These are phyloP conservation scores for Hemicrepidius hirtus DNA, from an alignment of 2,888 invertebrate species.

Conservation along the genomic window DNA sequence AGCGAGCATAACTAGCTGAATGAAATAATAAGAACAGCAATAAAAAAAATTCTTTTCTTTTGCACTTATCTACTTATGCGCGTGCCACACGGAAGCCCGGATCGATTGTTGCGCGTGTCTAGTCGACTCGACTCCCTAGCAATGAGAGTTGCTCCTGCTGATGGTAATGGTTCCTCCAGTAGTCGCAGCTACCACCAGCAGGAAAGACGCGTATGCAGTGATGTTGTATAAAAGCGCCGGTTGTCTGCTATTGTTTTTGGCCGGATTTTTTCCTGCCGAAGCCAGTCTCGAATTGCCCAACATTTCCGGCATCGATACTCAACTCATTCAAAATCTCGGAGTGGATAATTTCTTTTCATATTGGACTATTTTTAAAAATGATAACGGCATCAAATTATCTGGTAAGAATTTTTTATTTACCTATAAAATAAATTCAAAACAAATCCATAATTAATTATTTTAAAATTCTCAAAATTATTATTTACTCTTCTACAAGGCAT, in stretches of 20 bases:
- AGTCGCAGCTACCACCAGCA: constrained; percentile 51
- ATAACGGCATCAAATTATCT: constrained; percentile 71
- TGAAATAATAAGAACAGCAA: constrained; percentile 52
- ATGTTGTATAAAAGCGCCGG: constrained; percentile 49
- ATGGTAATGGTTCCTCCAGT: constrained; percentile 53
- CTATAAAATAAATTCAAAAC: not conserved
- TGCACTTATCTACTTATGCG: constrained; percentile 54
- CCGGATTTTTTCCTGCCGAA: constrained; percentile 51
- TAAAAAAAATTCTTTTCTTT: constrained; percentile 50
- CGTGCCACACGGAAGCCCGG: constrained; percentile 56
- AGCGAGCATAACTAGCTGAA: constrained; percentile 48
- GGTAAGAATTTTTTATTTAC: constrained; percentile 63
- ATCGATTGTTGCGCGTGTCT: constrained; percentile 61
- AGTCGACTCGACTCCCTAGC: constrained; percentile 57
- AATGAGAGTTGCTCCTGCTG: constrained; percentile 52
- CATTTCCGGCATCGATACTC: constrained; percentile 73
- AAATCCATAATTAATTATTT: not conserved
- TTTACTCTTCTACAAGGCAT: too few species aligned
- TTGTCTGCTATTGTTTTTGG: constrained; percentile 48
- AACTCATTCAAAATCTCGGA: constrained; percentile 72
- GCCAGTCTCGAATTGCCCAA: constrained; percentile 69
- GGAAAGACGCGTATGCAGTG: constrained; percentile 54
- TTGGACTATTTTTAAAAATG: constrained; percentile 74
- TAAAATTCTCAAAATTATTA: not conserved
- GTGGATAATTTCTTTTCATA: constrained; percentile 74